Conservation (phyloP, 2,113 vertebrate genomes). For the Chamaetylas fuelleborni region DNA sequence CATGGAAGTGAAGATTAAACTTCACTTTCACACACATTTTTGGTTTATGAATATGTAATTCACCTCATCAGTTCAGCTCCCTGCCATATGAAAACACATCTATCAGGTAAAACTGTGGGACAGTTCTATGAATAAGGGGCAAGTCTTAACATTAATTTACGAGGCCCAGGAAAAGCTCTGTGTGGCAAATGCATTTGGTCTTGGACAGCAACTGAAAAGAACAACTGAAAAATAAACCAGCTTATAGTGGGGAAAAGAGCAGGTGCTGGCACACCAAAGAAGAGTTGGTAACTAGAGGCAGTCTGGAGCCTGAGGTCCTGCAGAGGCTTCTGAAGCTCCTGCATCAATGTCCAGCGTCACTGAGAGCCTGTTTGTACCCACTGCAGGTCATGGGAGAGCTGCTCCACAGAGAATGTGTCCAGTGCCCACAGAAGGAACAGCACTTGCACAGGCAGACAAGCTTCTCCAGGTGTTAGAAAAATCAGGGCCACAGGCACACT, state of each 20-base stretch:
- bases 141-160: background rate
- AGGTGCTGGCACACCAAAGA: background rate
- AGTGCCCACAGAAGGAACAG: background rate
- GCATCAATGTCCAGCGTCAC: background rate
- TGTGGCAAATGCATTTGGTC: background rate
- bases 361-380: background rate
- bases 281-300: background rate
- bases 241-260: background rate
- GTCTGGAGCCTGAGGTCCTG: background rate
- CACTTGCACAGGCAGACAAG: background rate
- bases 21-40: conserved; percentile 1
- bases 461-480: background rate
- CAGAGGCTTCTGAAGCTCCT: background rate
- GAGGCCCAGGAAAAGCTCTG: background rate
- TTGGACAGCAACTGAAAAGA: background rate
- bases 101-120: background rate
- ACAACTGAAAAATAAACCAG: background rate
- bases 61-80: background rate
- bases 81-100: background rate
- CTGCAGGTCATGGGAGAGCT: background rate
- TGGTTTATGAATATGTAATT: background rate
- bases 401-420: background rate
- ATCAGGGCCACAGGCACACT: background rate
- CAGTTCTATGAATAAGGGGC: background rate
- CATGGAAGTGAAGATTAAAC: background rate